A percentile compares a stretch with the other conserved stretches of the same genome.
Evolutionary conservation across 1,140 invertebrate genomes (phyloP).

Genomic region (Pogonomyrmex californicus): DNA sequence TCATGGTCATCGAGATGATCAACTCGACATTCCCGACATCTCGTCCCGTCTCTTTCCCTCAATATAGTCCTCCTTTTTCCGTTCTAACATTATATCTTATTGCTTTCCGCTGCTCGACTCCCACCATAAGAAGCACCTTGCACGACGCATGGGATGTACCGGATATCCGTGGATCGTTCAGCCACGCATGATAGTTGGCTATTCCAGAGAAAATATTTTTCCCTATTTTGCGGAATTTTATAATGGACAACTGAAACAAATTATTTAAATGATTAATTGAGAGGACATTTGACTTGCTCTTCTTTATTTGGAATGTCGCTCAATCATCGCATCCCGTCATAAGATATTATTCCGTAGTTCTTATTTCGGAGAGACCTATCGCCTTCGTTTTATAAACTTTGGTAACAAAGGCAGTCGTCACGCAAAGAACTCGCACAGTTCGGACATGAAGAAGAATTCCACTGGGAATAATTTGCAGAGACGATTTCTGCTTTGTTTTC

Average conservation of each 20-base stretch:
- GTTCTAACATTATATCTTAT: constrained; percentile 34
- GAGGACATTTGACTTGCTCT: neutral
- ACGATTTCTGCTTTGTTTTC: neutral
- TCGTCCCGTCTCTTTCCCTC: constrained; percentile 68
- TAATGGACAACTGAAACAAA: neutral
- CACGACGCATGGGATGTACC: constrained; percentile 33
- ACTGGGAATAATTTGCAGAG: neutral
- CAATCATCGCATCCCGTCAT: neutral
- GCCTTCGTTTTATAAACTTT: constrained; percentile 1
- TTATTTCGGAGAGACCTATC: neutral
- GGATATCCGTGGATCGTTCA: neutral
- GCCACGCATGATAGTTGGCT: neutral
- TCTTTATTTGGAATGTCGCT: neutral
- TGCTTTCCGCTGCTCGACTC: constrained; percentile 40
- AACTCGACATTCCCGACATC: constrained; percentile 80
- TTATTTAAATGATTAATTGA: constrained; percentile 6
- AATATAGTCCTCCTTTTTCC: constrained; percentile 55
- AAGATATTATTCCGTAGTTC: neutral
- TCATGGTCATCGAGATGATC: constrained; percentile 71
- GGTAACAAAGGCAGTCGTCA: neutral
- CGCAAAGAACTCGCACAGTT: neutral
- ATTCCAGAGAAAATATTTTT: neutral
- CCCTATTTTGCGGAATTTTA: constrained; percentile 13
- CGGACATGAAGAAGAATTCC: neutral
- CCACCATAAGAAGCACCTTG: constrained; percentile 66